Evolutionary conservation across 2,113 vertebrate genomes (phyloP), one percentile per base, ranked within the genome.

Genomic region (Drymodes brunneopygia): DNA sequence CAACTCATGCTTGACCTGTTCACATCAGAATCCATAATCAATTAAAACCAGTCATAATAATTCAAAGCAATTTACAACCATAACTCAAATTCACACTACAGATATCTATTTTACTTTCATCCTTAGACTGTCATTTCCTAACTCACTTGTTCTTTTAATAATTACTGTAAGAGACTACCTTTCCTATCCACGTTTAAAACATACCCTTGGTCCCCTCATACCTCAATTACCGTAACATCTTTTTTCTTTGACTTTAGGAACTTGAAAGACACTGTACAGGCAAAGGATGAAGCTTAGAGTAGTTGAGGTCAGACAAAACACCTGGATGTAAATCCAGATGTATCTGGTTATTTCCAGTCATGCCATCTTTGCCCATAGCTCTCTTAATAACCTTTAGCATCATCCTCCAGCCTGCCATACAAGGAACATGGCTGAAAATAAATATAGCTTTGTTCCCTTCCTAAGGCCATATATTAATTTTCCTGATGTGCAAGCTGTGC

Each of bases 181-280:
- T 70, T 47, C 21, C 38, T 31, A 19, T 4, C 16, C 13, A 54
- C 18, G 3, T 71, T 74, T 84, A 81, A 84, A 62, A 64, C 13
- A 66, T 0, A 73, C 2, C 2, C 10, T 8, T 3, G 5, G 42
- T 85, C 14, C 38, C 12, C 3, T n/a, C 12, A 4, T 24, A 47
- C 19, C 77, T 82, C 29, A 85, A 16, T 25, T 36, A 72, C 8
- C 3, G 0, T 4, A 42, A 35, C 6, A 35, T 17, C 4, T 58
- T 73, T 80, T 86, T 51, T n/a, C 28, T 73, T 71, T 70, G 23
- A 36, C 36, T 89, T 73, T 6, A 77, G 12, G 18, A 85, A 90
- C 20, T 45, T 25, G 9, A 82, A 93, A 81, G 31, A 31, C 17
- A 38, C 11, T 17, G 7, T n/a, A 44, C 62, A 45, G 18, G 29